Percentiles rank a stretch among this genome's conserved stretches.
These are phyloP conservation scores for Pollimyrus isidori DNA, from an alignment of 2,113 vertebrate species.

Conservation along the genomic window DNA sequence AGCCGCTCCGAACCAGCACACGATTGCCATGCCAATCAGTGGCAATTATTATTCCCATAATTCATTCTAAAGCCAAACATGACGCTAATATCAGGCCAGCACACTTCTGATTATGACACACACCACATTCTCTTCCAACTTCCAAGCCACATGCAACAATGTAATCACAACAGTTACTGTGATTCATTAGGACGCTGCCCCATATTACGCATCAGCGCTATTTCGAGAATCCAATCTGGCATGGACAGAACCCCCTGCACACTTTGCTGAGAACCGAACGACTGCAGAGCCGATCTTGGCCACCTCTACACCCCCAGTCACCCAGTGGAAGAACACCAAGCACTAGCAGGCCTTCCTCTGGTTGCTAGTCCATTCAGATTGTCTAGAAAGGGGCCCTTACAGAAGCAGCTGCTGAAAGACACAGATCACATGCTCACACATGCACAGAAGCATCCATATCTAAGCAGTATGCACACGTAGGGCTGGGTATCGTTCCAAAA, in stretches of 20 bases:
- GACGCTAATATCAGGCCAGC: background rate
- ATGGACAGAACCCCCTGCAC: background rate
- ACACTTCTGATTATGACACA: background rate
- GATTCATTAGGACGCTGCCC: background rate
- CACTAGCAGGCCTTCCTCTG: background rate
- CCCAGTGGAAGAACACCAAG: background rate
- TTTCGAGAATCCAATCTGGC: background rate
- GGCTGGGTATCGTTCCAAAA: too few species aligned
- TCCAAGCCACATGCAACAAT: constrained; percentile 1
- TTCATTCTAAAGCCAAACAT: background rate
- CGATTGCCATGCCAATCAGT: background rate
- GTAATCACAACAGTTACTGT: background rate
- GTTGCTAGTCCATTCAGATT: background rate
- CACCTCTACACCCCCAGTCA: background rate
- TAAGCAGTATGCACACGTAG: background rate
- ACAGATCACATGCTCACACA: background rate
- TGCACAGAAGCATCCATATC: background rate
- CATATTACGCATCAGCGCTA: background rate
- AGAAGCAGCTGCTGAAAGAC: background rate
- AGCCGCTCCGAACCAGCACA: background rate
- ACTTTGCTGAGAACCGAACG: background rate
- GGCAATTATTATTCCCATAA: background rate
- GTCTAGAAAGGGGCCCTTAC: background rate
- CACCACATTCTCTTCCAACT: background rate
- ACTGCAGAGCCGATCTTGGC: background rate